phyloP scores from a whole-genome alignment of 2,113 vertebrate genomes.

The Callithrix jacchus region DNA sequence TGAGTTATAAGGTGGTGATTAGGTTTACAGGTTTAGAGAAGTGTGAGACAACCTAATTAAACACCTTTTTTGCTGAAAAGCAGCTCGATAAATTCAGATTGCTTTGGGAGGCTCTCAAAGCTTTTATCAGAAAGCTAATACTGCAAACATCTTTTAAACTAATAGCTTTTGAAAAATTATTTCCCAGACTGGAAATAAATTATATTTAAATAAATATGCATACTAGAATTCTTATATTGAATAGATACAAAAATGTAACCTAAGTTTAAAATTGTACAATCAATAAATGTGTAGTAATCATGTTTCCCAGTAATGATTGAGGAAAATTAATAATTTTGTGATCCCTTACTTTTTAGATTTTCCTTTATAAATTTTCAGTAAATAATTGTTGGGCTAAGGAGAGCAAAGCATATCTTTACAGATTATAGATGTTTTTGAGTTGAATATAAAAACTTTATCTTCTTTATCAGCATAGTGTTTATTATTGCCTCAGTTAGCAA shows the following conservation, averaged over 20 bases:
- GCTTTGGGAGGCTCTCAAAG: slow-evolving; percentile 74
- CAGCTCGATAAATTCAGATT: slow-evolving; percentile 64
- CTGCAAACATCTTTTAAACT: slow-evolving; percentile 46
- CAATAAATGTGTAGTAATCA: background rate
- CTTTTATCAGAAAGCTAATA: slow-evolving; percentile 67
- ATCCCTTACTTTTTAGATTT: background rate
- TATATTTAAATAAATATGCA: slow-evolving; percentile 49
- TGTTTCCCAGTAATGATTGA: background rate
- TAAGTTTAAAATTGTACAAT: background rate
- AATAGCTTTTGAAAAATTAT: slow-evolving; percentile 57
- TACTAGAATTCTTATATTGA: background rate
- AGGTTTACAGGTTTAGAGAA: slow-evolving; percentile 79
- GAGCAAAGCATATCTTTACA: background rate
- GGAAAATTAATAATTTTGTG: background rate
- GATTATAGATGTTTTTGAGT: background rate
- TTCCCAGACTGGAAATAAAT: slow-evolving; percentile 54
- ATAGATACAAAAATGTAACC: background rate
- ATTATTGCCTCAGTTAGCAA: background rate
- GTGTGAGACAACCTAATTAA: slow-evolving; percentile 88
- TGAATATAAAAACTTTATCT: background rate
- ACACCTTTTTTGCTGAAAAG: slow-evolving; percentile 85
- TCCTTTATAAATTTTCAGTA: slow-evolving; percentile 11
- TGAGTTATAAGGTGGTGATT: slow-evolving; percentile 84
- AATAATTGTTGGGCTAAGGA: background rate
- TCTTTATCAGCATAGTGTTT: background rate